phyloP scores from a whole-genome alignment of 2,797 vertebrate genomes.

The Tenualosa thibaudeaui region DNA sequence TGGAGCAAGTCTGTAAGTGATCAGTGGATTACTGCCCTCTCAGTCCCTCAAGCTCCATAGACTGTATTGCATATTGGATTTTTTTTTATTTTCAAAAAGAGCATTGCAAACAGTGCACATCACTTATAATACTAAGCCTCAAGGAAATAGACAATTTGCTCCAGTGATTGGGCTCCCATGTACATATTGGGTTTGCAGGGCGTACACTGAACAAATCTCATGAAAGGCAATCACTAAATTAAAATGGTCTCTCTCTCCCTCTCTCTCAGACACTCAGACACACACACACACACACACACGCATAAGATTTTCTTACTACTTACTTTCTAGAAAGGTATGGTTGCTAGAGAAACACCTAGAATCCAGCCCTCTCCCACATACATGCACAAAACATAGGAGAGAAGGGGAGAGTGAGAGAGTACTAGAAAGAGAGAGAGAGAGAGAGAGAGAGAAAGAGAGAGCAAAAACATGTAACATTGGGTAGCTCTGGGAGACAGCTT shows the following conservation, averaged over 20 bases:
- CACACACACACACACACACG: neutral
- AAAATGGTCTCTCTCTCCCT: neutral
- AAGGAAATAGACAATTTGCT: conserved; percentile 57
- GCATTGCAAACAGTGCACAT: conserved; percentile 52
- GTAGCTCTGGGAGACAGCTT: conserved; percentile 5
- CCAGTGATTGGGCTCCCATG: neutral
- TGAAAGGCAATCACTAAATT: conserved; percentile 45
- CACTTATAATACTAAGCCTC: conserved; percentile 65
- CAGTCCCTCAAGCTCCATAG: conserved; percentile 48
- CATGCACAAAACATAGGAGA: neutral
- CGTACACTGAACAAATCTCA: conserved; percentile 37
- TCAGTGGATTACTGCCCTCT: conserved; percentile 63
- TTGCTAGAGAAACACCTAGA: neutral
- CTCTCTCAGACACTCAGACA: neutral
- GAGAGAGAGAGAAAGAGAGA: neutral
- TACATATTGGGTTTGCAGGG: conserved; percentile 26
- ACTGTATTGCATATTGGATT: conserved; percentile 70
- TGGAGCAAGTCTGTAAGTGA: conserved; percentile 37
- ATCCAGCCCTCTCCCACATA: neutral
- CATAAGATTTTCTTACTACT: neutral
- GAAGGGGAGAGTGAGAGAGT: neutral
- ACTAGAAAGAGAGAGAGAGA: neutral
- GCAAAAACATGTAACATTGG: conserved; percentile 44
- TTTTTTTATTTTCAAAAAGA: conserved; percentile 3
- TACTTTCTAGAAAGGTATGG: neutral